Conservation (phyloP, 2,888 invertebrate genomes). For the Nemotelus pantherinus region DNA sequence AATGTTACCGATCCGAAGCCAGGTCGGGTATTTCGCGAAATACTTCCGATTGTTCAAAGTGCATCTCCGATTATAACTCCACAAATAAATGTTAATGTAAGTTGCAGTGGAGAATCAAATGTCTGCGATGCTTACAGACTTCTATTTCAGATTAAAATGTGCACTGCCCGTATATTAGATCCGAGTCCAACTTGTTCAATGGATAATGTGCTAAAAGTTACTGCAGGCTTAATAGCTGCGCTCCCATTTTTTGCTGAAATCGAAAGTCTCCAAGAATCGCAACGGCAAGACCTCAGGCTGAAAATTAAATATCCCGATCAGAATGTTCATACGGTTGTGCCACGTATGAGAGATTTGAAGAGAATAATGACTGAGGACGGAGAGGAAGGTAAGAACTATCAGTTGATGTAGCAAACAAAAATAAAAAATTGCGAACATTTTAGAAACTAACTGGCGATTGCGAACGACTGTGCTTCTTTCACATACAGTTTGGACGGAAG, state of each 20-base stretch:
- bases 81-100: constrained; percentile 73
- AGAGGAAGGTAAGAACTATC: constrained; percentile 61
- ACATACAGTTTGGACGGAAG: constrained; percentile 88
- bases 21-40: constrained; percentile 79
- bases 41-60: constrained; percentile 79
- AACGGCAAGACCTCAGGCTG: constrained; percentile 77
- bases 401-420: neutral
- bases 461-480: constrained; percentile 89
- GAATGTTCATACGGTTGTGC: constrained; percentile 83
- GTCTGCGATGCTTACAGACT: neutral
- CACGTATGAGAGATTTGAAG: constrained; percentile 79
- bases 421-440: neutral
- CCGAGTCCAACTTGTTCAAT: constrained; percentile 81
- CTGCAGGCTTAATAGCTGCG: constrained; percentile 89
- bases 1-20: constrained; percentile 85
- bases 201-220: constrained; percentile 86
- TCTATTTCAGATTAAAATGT: constrained; percentile 75
- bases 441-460: constrained; percentile 68
- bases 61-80: constrained; percentile 75
- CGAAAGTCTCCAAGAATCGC: constrained; percentile 77
- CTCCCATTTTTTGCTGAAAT: constrained; percentile 89
- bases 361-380: constrained; percentile 71
- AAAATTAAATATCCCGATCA: constrained; percentile 94
- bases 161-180: constrained; percentile 82
- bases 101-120: constrained; percentile 43